Evolutionary conservation across 2,888 invertebrate species (phyloP), one percentile per base, ranked within the genome.

Genomic region (Lithodes maja): DNA sequence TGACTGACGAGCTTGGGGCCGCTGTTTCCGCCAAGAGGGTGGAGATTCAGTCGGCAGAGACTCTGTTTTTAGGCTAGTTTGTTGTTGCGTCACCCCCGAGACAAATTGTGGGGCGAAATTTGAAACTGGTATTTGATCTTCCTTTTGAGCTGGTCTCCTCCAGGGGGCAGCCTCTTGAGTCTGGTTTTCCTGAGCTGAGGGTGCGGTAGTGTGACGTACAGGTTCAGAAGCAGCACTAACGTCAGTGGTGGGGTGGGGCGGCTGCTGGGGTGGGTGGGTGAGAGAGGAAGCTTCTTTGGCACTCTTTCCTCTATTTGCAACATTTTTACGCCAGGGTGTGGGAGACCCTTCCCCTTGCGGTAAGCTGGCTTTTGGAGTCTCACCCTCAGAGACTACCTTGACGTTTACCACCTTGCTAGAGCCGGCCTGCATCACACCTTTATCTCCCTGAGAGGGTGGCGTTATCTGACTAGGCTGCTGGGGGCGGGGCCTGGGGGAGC

Each of bases 271-370:
- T 7, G 15, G 53, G 50, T 61, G 61, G 54, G 2, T 54, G 50
- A 2, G 5, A 33, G 2, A 53, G 50, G 15, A 9, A 52, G 80
- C 79, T 49, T 52, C 88, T 15, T 80, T 74, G 88, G 79, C 88
- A 88, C 33, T 50, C 33, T 79, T 50, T 55, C 61, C 80, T n/a
- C 53, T 52, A 33, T 50, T 33, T 33, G 33, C 33, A 33, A 33
- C 0, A 61, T 74, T 69, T 61, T 88, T 88, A 49, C 88, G 78
- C 88, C 88, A 88, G 3, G 88, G 88, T 49, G 88, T 88, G 5
- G 88, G 88, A 9, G 88, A 88, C 54, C 80, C 75, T 7, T 78
- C 78, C 55, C 80, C 87, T 15, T 71, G 79, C 49, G 80, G 33
- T 5, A 80, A 78, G 53, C 50, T 87, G 49, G 50, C 54, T 12